A percentile compares a stretch with the other conserved stretches of the same genome.
Evolutionary conservation across 2,888 invertebrate species (phyloP).

Genomic region (Mesochorus sp.): DNA sequence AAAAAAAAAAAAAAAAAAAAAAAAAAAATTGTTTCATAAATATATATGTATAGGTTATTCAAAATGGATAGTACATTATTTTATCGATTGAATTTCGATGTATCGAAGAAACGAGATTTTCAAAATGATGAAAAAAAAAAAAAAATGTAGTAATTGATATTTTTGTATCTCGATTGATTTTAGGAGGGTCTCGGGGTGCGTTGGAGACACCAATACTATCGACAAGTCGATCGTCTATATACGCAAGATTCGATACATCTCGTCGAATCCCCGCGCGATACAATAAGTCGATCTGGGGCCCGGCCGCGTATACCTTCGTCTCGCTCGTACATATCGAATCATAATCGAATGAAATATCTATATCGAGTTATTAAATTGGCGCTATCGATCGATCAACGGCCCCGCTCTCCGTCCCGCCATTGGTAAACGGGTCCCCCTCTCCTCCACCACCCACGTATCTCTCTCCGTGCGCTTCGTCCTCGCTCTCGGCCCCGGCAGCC

Average conservation of each 20-base stretch:
- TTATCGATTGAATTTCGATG: too few relatives aligned
- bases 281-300: background rate
- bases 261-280: slow-evolving; percentile 12
- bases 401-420: background rate
- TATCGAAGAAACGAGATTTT: too few relatives aligned
- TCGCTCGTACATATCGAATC: slow-evolving; percentile 20
- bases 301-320: background rate
- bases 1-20: too few relatives aligned
- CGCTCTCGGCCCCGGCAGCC: background rate
- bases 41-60: background rate
- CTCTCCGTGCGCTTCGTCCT: slow-evolving; percentile 15
- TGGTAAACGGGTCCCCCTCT: background rate
- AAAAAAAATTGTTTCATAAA: too few relatives aligned
- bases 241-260: slow-evolving; percentile 37
- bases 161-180: too few relatives aligned
- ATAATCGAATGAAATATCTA: slow-evolving; percentile 57
- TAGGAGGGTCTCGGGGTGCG: too few relatives aligned
- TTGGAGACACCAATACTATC: too few relatives aligned
- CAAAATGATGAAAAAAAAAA: too few relatives aligned
- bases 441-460: background rate
- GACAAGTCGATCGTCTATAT: slow-evolving; percentile 4
- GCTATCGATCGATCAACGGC: slow-evolving; percentile 51
- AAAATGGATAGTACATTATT: background rate
- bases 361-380: slow-evolving; percentile 54
- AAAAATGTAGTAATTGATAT: too few relatives aligned